Evolutionary conservation across 2,113 vertebrate genomes (phyloP).

Genomic region (Neopipo cinnamomea): DNA sequence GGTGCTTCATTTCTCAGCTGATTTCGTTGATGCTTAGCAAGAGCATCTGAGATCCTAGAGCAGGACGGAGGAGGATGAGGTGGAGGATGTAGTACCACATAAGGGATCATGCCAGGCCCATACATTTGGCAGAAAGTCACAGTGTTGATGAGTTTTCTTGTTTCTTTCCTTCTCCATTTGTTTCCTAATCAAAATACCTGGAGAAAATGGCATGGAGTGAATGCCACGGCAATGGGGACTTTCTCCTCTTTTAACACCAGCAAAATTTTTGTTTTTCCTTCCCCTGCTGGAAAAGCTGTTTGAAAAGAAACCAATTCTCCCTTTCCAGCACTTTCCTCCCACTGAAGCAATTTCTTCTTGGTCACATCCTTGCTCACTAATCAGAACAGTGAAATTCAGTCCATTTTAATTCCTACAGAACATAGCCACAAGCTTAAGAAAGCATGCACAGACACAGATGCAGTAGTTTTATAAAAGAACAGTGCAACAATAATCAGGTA

Average conservation of each 20-base stretch:
- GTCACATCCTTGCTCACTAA: background rate
- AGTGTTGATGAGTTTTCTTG: background rate
- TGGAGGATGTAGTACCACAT: background rate
- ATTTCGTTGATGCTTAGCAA: background rate
- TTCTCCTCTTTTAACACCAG: background rate
- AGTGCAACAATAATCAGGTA: background rate
- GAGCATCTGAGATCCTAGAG: background rate
- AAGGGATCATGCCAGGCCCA: background rate
- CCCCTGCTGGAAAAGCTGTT: background rate
- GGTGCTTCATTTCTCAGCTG: accelerated
- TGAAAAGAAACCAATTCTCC: background rate
- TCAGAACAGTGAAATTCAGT: background rate
- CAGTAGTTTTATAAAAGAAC: background rate
- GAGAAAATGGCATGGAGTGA: background rate
- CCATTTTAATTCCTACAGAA: constrained; percentile 4
- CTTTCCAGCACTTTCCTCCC: background rate
- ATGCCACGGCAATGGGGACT: background rate
- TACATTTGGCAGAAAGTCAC: background rate
- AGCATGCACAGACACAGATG: background rate
- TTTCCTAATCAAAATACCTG: background rate
- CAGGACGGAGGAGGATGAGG: background rate
- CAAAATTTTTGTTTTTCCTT: background rate
- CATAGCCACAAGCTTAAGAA: background rate
- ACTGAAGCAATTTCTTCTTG: background rate
- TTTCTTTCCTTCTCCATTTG: background rate